Conservation (phyloP, 2,113 vertebrate genomes). For the Odocoileus hemionus region DNA sequence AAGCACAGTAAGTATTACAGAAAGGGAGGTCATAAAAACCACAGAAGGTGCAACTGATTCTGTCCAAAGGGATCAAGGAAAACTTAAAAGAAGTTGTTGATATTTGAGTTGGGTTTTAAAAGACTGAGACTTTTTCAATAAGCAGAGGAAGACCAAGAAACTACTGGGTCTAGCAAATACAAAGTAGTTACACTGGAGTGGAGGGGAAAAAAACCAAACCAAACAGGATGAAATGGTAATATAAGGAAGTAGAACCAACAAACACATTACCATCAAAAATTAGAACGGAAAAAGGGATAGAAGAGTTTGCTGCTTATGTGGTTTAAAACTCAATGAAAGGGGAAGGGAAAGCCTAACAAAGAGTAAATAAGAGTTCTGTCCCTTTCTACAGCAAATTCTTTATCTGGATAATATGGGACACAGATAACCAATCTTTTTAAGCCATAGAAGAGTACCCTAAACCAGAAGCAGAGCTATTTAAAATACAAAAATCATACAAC, state of each 20-base stretch:
- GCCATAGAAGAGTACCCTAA: not conserved
- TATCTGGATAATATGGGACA: not conserved
- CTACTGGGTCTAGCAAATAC: not conserved
- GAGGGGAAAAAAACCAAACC: not conserved
- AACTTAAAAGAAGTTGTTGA: not conserved
- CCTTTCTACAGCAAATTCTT: not conserved
- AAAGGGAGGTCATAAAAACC: not conserved
- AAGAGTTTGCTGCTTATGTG: not conserved
- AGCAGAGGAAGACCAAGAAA: not conserved
- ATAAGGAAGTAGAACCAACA: not conserved
- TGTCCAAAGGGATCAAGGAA: not conserved
- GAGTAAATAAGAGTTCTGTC: not conserved
- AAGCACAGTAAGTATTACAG: not conserved
- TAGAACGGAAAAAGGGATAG: not conserved
- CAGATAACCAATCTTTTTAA: not conserved
- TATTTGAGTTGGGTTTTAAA: not conserved
- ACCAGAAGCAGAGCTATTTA: not conserved
- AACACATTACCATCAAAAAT: not conserved
- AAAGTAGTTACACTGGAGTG: not conserved
- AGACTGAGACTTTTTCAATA: conserved; percentile 17
- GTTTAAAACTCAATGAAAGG: not conserved
- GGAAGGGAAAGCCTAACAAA: not conserved
- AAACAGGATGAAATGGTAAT: not conserved
- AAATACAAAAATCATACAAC: not conserved
- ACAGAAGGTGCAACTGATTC: not conserved